Evolutionary conservation across 2,797 vertebrate genomes (phyloP), one percentile per base, ranked within the genome.

Genomic region (Sebastes cheni): DNA sequence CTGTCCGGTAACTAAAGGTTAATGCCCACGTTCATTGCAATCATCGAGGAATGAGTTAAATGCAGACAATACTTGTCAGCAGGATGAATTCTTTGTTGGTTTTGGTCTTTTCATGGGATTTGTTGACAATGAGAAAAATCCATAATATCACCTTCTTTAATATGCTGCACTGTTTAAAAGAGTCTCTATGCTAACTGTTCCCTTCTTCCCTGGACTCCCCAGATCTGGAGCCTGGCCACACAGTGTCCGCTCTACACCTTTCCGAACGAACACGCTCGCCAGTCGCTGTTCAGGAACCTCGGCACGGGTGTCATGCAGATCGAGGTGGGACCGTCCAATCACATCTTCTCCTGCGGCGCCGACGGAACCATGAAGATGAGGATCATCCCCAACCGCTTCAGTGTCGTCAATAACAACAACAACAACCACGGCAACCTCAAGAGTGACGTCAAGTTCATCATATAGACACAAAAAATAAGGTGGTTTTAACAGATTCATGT

Each of bases 321-420:
- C 58, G 98, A 99, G 91, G 96, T 96, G 76, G 98, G 97, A 27
- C 97, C 97, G 52, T 90, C 96, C 92, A 98, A 97, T 91, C 97
- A 99, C 91, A 93, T 99, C 88, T 99, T 99, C 91, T 99, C 98
- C 65, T 99, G 99, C 87, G 99, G 98, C 72, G 98, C 99, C 7
- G 99, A 99, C 86, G 98, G 99, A 69, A 99, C 98, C 88, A 97
- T 99, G 95, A 99, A 99, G 94, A 97, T 99, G 97, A 96, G 98
- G 83, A 83, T 97, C 83, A 95, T 99, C 20, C 98, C 98, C 0
- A 97, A 99, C 92, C 96, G 95, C 75, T 97, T 96, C 90, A 96
- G 94, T 16, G 61, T 82, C 67, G 85, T 86, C 74, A 95, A 93
- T 83, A 91, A 92, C 83, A 77, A 83, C 83, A 77, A 89, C 81